Evolutionary conservation across 2,797 vertebrate genomes (phyloP), one percentile per base, ranked within the genome.

Genomic region (Anas bahamensis): DNA sequence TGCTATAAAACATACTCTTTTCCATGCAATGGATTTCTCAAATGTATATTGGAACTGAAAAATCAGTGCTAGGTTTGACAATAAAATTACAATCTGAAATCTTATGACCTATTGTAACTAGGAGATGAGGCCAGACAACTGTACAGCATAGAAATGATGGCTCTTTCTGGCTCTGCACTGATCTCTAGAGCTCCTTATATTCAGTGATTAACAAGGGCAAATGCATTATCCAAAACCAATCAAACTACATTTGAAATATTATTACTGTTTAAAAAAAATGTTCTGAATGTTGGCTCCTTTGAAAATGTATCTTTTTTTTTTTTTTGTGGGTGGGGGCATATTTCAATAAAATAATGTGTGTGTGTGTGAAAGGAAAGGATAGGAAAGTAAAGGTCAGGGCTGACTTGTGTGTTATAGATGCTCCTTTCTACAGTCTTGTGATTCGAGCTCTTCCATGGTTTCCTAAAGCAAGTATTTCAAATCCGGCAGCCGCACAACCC

Each of bases 51-150:
- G 61, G 35, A 86, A 66, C 64, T 88, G 74, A 89, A 55, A 84
- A 85, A 88, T 64, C 0, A 1, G 74, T 88, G 79, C 85, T 84
- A 83, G 70, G 19, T 35, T 78, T 82, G 59, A 89, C 55, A 53
- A 79, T 70, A 84, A 91, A 94, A 94, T 68, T 50, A 86, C 52
- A 83, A 93, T 68, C 68, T 84, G 71, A 69, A 84, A 68, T 86
- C 73, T 86, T 89, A 88, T 55, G 61, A 68, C 37, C 64, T 88
- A n/a, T 61, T 6, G 2, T 86, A 95, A 76, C 76, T 33, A 86
- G 61, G 44, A 84, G 65, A 85, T 87, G 55, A 69, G 75, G 73
- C 66, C 75, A 71, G 63, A 88, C 77, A 33, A 75, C 73, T 4
- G 35, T 44, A 33, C 23, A 65, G 55, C 59, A 73, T 63, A 72